Base-by-base conservation (phyloP, 2,797 vertebrate species). In the Alexandromys oeconomus region DNA sequence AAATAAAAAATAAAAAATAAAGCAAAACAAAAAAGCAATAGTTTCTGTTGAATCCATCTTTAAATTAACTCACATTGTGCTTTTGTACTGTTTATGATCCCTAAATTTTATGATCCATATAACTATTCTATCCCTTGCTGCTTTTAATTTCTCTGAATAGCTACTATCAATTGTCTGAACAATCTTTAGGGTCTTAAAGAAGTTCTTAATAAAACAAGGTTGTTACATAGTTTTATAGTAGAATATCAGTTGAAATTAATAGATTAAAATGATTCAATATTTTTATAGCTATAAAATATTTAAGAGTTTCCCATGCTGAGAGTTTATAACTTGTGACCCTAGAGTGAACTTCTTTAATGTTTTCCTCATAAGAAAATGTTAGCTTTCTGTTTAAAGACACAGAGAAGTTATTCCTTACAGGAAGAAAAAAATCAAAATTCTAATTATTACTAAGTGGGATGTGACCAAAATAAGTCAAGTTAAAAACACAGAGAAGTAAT, bases 361-460 rank as follows among this genome's bases (percentile, higher is more conserved):
- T 21, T 93, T 92, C 27, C 7, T 29, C 9, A 37, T 91, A 94
- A 86, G 80, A 94, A 91, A 92, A 92, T 1, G 1, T 82, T 6
- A 82, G 23, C 80, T 87, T 96, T 91, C 69, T 97, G 43, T 95
- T 95, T 93, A 81, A 96, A 92, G 88, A 92, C 85, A 93, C 65
- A 0, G 34, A 61, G 17, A 96, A 59, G 5, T 96, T 93, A 90
- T 63, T 96, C 81, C 46, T 91, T 94, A 88, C 82, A 87, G 74
- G 81, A 88, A 92, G 40, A 59, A 94, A 61, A 61, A 93, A 54
- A 93, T 87, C 69, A 87, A 86, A 86, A 51, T 86, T 97, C 74
- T 93, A 86, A 91, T 96, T 94, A 65, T 96, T 95, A 89, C 31
- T 46, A 46, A 90, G 54, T 87, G 25, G 43, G 81, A 88, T 94